Percentiles rank a stretch among this genome's conserved stretches.
phyloP scores from a whole-genome alignment of 1,140 invertebrate genomes.

The Bradysia coprophila region DNA sequence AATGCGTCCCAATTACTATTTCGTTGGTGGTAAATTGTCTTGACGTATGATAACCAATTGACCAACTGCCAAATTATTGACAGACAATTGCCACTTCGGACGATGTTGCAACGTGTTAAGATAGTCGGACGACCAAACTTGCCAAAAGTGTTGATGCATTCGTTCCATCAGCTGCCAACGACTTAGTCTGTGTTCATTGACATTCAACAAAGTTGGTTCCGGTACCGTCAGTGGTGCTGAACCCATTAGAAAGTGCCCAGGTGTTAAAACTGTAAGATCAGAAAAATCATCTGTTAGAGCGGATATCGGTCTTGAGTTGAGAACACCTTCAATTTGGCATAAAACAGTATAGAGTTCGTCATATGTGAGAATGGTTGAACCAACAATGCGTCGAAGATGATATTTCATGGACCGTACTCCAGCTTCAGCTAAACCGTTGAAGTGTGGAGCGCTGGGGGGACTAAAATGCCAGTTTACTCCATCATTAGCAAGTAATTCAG shows the following conservation, averaged over 20 bases:
- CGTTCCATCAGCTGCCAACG: not conserved
- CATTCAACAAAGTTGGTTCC: not conserved
- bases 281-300: slow-evolving; percentile 4
- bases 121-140: not conserved
- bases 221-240: not conserved
- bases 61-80: not conserved
- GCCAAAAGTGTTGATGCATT: slow-evolving; percentile 5
- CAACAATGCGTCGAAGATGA: slow-evolving; percentile 7
- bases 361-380: slow-evolving; percentile 7
- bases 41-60: not conserved
- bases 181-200: not conserved
- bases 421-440: slow-evolving; percentile 20
- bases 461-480: slow-evolving; percentile 7
- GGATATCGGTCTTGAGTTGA: slow-evolving; percentile 13
- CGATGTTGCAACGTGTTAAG: not conserved
- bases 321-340: slow-evolving; percentile 10
- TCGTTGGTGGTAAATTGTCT: no score
- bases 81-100: not conserved
- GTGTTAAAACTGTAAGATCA: slow-evolving; percentile 4
- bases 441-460: slow-evolving; percentile 10
- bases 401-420: slow-evolving; percentile 15
- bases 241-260: slow-evolving; percentile 5
- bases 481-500: slow-evolving; percentile 3
- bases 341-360: slow-evolving; percentile 14
- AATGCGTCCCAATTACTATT: no score